Evolutionary conservation across 2,888 invertebrate genomes (phyloP).

Genomic region (Leptopilina drosophilae): DNA sequence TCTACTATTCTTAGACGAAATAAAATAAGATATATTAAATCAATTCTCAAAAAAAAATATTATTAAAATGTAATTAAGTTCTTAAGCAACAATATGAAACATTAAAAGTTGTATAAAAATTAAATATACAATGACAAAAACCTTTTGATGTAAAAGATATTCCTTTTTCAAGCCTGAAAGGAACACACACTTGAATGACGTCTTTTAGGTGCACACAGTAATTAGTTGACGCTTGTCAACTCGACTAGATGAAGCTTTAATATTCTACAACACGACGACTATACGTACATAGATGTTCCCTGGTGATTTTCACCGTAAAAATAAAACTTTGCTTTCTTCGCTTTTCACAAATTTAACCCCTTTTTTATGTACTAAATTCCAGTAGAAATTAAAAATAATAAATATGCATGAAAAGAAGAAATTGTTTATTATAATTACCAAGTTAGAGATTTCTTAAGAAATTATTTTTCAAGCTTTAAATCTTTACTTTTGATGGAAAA

Average conservation of each 20-base stretch:
- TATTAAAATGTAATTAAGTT: not conserved
- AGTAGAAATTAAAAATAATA: too few relatives aligned
- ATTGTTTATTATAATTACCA: too few relatives aligned
- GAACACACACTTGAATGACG: not conserved
- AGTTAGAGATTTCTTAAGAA: too few relatives aligned
- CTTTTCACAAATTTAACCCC: constrained; percentile 48
- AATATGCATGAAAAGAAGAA: too few relatives aligned
- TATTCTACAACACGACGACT: not conserved
- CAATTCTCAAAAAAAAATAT: too few relatives aligned
- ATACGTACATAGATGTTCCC: constrained; percentile 32
- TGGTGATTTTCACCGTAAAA: constrained; percentile 53
- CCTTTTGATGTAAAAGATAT: constrained; percentile 24
- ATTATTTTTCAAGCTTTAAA: too few relatives aligned
- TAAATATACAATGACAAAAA: not conserved
- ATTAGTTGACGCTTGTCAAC: constrained; percentile 28
- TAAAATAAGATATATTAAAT: too few relatives aligned
- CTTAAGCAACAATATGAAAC: not conserved
- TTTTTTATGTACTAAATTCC: constrained; percentile 21
- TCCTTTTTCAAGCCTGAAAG: constrained; percentile 29
- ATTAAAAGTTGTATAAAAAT: not conserved
- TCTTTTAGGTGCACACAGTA: constrained; percentile 18
- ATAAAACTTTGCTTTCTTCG: too few relatives aligned
- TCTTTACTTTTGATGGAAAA: too few relatives aligned
- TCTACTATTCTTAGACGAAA: too few relatives aligned
- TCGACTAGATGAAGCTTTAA: constrained; percentile 15